Evolutionary conservation across 2,113 vertebrate genomes (phyloP).

Genomic region (Aramus guarauna): DNA sequence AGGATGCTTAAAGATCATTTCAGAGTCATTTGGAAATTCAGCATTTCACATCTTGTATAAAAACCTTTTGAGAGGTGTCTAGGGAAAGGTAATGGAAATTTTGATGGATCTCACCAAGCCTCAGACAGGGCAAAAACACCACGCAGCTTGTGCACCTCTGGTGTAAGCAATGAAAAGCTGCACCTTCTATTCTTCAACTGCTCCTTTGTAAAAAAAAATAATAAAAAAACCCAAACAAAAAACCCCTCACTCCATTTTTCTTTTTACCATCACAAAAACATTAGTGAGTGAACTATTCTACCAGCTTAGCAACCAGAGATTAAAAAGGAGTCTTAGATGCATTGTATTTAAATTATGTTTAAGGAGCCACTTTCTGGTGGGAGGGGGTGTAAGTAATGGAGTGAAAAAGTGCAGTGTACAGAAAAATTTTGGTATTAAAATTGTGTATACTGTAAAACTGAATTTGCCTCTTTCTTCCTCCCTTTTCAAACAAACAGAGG

Average conservation of each 20-base stretch:
- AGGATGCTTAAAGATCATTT: constrained; percentile 5
- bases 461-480: constrained; percentile 68
- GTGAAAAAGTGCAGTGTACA: constrained; percentile 76
- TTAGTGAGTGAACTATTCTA: constrained; percentile 58
- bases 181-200: neutral
- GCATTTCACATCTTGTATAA: neutral
- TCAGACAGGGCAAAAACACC: neutral
- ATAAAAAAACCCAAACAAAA: neutral
- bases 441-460: constrained; percentile 74
- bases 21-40: constrained; percentile 5
- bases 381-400: constrained; percentile 50
- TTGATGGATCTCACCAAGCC: neutral
- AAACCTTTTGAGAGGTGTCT: neutral
- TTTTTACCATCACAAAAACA: constrained; percentile 37
- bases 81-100: constrained; percentile 1
- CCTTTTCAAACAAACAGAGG: neutral
- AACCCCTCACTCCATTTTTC: neutral
- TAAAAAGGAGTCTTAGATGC: constrained; percentile 19
- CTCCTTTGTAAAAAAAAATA: neutral
- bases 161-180: neutral
- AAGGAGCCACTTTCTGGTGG: constrained; percentile 63
- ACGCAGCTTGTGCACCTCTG: neutral
- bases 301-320: constrained; percentile 51
- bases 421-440: constrained; percentile 80
- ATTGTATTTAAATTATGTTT: constrained; percentile 53